Evolutionary conservation across 64 coral and sea anemone species (phyloP), one percentile per base, ranked within the genome.

Genomic region (Catalaphyllia jardinei): DNA sequence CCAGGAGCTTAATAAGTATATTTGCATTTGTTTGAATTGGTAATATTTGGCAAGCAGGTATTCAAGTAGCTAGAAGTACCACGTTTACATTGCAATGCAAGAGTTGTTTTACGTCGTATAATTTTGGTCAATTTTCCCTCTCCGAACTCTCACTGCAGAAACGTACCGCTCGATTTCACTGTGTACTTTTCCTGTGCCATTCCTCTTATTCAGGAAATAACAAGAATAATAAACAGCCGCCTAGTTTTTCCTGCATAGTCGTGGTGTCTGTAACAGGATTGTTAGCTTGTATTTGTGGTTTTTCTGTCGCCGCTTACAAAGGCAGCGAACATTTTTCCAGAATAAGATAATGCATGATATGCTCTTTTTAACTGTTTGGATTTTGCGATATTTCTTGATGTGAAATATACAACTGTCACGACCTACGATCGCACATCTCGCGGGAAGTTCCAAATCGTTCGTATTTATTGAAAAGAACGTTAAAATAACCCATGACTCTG

Each of bases 201-300:
- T 85, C 13, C 81, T 35, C 62, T 85, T 24, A 46, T 71, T 71
- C 81, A 85, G 81, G 81, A 85, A 85, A 85, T 85, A 24, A 4
- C 35, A 71, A 25, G 20, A 65, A 85, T 29, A 85, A 85, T 85
- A 85, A 85, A 85, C 20, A 6, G 31, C 64, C 62, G 39, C 81
- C 19, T 52, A 52, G 62, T 13, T 69, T 85, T 85, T 69, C 81
- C 81, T 85, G 61, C 81, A 71, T 85, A n/a, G 63, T 20, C 63
- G 33, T 71, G n/a, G n/a, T 17, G 60, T 13, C 63, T 71, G 3
- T 16, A 57, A 15, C 14, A 27, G 65, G n/a, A 69, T 85, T 85
- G 29, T 50, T 15, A 71, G 30, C 22, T 14, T 64, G 18, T 51
- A 16, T 52, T 17, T 63, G 81, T 27, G 65, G 65, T 69, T 69